Conservation (phyloP, 2,113 vertebrate genomes). For the Parus major region DNA sequence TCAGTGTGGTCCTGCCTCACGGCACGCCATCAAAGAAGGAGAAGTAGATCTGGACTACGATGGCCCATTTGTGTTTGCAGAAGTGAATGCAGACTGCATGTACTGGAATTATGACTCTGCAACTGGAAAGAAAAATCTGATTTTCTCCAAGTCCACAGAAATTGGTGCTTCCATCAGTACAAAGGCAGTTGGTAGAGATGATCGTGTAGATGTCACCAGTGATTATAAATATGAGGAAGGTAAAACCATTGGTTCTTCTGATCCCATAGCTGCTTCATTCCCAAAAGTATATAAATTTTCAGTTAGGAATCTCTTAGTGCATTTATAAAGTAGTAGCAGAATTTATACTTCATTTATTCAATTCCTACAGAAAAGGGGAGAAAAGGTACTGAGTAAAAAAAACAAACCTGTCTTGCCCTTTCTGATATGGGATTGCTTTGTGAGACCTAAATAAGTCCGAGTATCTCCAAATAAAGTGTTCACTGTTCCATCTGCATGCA, state of each 20-base stretch:
- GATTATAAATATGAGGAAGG: constrained; percentile 80
- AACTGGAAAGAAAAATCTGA: constrained; percentile 11
- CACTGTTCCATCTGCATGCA: neutral
- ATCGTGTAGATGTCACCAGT: constrained; percentile 71
- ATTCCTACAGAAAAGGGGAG: neutral
- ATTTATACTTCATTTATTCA: neutral
- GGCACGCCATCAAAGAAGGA: constrained; percentile 69
- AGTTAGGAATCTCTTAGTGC: neutral
- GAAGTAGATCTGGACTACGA: constrained; percentile 71
- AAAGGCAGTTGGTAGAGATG: constrained; percentile 76
- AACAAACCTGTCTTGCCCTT: neutral
- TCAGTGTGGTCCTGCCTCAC: constrained; percentile 79
- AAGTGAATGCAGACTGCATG: constrained; percentile 78
- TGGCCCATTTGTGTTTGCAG: constrained; percentile 72
- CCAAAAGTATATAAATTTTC: neutral
- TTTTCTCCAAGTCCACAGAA: neutral
- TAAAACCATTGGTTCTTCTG: neutral
- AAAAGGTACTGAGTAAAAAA: neutral
- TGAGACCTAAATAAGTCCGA: neutral
- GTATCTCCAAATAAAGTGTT: neutral
- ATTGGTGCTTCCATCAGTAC: constrained; percentile 78
- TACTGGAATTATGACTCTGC: constrained; percentile 52
- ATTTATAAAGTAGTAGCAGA: neutral
- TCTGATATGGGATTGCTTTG: neutral
- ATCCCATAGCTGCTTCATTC: neutral